Evolutionary conservation across 2,797 vertebrate genomes (phyloP), one percentile per base, ranked within the genome.

Genomic region (Bucorvus abyssinicus): DNA sequence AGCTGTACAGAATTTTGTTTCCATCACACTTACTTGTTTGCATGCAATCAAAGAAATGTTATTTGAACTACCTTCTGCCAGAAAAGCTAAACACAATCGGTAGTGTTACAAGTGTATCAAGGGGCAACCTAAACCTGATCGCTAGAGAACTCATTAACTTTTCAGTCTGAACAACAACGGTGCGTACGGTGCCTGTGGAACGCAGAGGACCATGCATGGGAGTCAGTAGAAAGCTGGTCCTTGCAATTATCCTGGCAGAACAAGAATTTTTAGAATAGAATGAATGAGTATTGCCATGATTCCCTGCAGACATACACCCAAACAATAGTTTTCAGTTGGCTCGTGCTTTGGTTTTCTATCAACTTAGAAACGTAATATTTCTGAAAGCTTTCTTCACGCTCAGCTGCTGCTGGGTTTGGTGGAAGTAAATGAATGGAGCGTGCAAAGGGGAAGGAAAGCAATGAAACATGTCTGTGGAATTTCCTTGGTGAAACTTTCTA

Each of bases 121-220:
- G 89, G 85, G 50, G 53, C 69, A 85, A 47, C 45, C 32, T 67
- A 38, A 80, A 87, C 45, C 53, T 18, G n/a, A 81, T 81, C 84
- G 61, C 84, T 61, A 40, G 94, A 96, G 76, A 78, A 55, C 69
- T 89, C 83, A 49, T 93, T 94, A 88, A 52, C 80, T 94, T 73
- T 81, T 69, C 77, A 70, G 19, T 8, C 65, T 70, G 83, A 79
- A 73, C 56, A 22, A 88, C 71, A 88, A 7, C 60, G 19, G 36
- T 3, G 80, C 44, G 12, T 53, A 22, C 55, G 21, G 9, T 30
- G 82, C 64, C 82, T 52, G 27, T n/a, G 30, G 83, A 45, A 16
- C 2, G 0, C 69, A 73, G 82, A 89, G 77, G 61, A 61, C 44
- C 38, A 10, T 2, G 9, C 7, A 2, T 20, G 83, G 4, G 76